Conservation (phyloP, 2,797 vertebrate genomes). For the Peromyscus eremicus region DNA sequence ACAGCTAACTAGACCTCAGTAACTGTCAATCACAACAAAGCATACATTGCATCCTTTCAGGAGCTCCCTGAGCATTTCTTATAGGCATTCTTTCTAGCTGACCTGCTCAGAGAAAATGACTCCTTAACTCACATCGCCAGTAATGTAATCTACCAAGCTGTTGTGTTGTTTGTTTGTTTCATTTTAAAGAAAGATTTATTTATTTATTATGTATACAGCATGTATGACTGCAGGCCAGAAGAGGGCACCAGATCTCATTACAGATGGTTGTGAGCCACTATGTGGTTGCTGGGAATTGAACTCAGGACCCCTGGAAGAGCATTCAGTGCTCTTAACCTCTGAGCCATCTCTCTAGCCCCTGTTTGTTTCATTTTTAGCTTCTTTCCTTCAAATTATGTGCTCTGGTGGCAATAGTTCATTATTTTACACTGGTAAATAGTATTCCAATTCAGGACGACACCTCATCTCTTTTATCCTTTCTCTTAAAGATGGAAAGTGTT, state of each 20-base stretch:
- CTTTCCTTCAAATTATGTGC: neutral
- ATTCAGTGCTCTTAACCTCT: too few relatives aligned
- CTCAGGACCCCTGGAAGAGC: too few relatives aligned
- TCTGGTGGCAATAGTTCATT: neutral
- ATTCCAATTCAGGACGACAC: neutral
- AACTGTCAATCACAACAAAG: neutral
- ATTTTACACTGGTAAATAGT: neutral
- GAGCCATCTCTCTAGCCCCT: too few relatives aligned
- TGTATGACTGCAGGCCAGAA: too few relatives aligned
- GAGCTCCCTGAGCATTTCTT: neutral
- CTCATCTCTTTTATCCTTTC: neutral
- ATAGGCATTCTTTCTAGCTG: neutral
- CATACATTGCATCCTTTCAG: neutral
- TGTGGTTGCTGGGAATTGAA: too few relatives aligned
- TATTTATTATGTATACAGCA: too few relatives aligned
- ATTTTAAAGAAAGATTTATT: neutral
- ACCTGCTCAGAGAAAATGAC: neutral
- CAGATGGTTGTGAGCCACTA: too few relatives aligned
- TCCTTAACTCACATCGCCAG: neutral
- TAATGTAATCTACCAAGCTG: neutral
- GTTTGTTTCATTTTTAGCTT: neutral
- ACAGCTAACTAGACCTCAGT: neutral
- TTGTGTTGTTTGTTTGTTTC: neutral
- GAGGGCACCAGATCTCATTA: too few relatives aligned
- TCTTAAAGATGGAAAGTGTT: neutral